Evolutionary conservation across 2,113 vertebrate species (phyloP).

Genomic region (Parotia lawesii): DNA sequence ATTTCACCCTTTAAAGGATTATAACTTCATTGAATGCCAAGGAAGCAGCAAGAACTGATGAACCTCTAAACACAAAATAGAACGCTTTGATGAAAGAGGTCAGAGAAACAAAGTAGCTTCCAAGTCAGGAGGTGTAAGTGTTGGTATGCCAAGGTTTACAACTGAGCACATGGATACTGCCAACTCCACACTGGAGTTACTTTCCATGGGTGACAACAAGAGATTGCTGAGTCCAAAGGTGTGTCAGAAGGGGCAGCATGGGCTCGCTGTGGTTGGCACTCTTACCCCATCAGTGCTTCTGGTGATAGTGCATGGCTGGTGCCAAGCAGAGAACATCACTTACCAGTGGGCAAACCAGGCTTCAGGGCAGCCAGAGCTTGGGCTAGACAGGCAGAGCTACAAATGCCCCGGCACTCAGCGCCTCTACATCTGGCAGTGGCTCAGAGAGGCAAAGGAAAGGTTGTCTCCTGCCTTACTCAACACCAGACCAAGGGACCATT

Average conservation of each 20-base stretch:
- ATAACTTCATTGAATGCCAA: not conserved
- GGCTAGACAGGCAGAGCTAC: not conserved
- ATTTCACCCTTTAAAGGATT: not conserved
- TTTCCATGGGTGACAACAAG: accelerated
- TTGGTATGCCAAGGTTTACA: not conserved
- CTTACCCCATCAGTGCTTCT: not conserved
- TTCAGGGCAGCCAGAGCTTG: not conserved
- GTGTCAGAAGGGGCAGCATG: not conserved
- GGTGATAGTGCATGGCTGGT: accelerated
- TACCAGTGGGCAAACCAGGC: not conserved
- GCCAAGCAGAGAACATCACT: not conserved
- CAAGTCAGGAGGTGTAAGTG: not conserved
- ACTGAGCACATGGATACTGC: not conserved
- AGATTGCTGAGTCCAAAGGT: not conserved
- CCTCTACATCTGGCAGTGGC: not conserved
- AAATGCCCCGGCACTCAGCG: not conserved
- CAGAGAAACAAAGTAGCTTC: not conserved
- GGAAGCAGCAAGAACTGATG: not conserved
- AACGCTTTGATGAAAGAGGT: not conserved
- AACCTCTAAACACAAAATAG: not conserved
- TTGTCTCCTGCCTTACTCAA: not conserved
- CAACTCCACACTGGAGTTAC: accelerated
- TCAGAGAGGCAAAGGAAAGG: not conserved
- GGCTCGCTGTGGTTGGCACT: not conserved
- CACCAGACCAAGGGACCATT: not conserved